phyloP scores from a whole-genome alignment of 2,113 vertebrate genomes.

The Hyla sarda region DNA sequence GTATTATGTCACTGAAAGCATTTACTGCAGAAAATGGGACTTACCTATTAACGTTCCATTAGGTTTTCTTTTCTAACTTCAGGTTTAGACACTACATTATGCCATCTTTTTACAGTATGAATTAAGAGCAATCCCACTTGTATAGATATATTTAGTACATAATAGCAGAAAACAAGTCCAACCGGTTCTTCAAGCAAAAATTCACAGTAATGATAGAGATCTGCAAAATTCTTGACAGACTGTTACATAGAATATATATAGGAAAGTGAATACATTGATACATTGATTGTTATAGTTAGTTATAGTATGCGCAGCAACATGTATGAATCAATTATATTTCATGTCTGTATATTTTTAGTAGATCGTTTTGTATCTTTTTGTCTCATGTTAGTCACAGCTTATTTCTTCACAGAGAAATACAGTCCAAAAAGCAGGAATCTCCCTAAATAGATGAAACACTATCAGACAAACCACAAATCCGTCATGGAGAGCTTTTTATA shows the following conservation, averaged over 20 bases:
- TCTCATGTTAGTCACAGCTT: not conserved
- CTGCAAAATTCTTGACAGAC: not conserved
- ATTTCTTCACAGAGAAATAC: not conserved
- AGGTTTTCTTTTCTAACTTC: not conserved
- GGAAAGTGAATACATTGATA: not conserved
- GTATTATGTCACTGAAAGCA: not conserved
- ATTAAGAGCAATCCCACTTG: not conserved
- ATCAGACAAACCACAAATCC: not conserved
- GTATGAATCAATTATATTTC: not conserved
- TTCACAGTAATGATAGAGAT: not conserved
- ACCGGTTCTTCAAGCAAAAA: not conserved
- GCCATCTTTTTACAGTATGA: not conserved
- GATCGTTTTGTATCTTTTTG: not conserved
- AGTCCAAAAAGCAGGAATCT: not conserved
- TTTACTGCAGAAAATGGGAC: not conserved
- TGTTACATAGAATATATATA: not conserved
- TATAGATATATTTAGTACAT: not conserved
- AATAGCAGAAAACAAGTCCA: not conserved
- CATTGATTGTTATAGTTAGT: not conserved
- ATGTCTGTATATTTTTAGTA: not conserved
- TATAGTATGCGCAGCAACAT: not conserved
- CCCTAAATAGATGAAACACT: not conserved
- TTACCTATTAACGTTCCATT: no score
- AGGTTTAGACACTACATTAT: not conserved
- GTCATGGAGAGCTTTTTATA: slow-evolving; percentile 22